Base-by-base conservation (phyloP, 2,797 vertebrate genomes). In the Coccyzus lansbergi region DNA sequence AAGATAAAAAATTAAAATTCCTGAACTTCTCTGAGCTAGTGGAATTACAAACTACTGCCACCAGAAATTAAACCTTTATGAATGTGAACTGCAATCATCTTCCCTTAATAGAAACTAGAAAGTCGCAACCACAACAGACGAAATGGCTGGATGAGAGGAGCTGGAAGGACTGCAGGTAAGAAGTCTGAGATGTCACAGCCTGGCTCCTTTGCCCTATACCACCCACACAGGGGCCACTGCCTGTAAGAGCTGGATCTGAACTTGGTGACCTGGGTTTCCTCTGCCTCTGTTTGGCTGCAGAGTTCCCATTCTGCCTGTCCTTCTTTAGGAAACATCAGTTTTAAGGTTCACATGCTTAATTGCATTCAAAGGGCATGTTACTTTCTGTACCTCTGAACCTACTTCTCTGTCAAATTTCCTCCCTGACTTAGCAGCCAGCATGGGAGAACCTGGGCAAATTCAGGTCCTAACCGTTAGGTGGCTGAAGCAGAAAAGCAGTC, bases 311-410 rank as follows among this genome's bases (percentile, higher is more conserved):
- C 58, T 25, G 10, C 28, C 4, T 17, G 13, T 55, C 38, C 26
- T 81, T 55, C 28, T 55, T 12, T 34, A 13, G 20, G 46, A 86
- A 81, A 68, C 9, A 36, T 2, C 0, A 3, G 15, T 91, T 90
- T 68, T 18, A 49, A 52, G 17, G n/a, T 12, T 6, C 28, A 31
- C 0, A 0, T 64, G 20, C 53, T 51, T 51, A 67, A 0, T 11
- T 65, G 33, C 25, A 26, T 59, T 77, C n/a, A 49, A 8, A 33
- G 36, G 8, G 10, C 34, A 38, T 2, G 12, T 36, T 56, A 12
- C 22, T 59, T 67, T 72, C 62, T 52, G 11, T 49, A 18, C 31
- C 38, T 38, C 26, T 70, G 51, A 58, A 48, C 21, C 22, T 60
- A 52, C 46, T 62, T 64, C 38, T 53, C 26, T 22, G 28, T 9